These are phyloP conservation scores for Microcebus jonahi DNA, from an alignment of 2,113 vertebrate species.

Conservation along the genomic window DNA sequence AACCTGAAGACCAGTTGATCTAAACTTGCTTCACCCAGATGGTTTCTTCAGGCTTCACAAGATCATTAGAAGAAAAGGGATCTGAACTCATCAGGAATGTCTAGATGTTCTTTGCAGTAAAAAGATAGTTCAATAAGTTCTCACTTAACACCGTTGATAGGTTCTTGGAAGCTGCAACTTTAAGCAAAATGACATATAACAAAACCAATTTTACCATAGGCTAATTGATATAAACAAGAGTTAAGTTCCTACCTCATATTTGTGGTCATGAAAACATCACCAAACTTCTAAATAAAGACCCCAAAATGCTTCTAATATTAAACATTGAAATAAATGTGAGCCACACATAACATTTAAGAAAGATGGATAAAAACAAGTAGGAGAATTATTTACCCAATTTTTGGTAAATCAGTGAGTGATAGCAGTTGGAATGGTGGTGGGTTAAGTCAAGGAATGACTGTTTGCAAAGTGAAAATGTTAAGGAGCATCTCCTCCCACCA, in stretches of 20 bases:
- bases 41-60: constrained; percentile 55
- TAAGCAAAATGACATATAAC: not conserved
- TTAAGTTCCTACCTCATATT: not conserved
- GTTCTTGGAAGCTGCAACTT: not conserved
- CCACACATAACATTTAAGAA: not conserved
- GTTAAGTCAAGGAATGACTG: not conserved
- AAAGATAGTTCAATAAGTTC: not conserved
- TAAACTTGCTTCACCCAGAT: constrained; percentile 64
- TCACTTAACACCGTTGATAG: not conserved
- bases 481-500: not conserved
- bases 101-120: not conserved
- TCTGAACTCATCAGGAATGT: constrained; percentile 36
- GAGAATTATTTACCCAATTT: not conserved
- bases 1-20: constrained; percentile 41
- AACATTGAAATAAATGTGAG: not conserved
- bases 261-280: not conserved
- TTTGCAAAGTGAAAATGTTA: not conserved
- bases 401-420: not conserved
- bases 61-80: constrained; percentile 50
- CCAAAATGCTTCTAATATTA: not conserved
- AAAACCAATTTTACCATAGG: not conserved
- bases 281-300: not conserved
- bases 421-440: not conserved
- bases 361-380: not conserved
- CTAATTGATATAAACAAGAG: not conserved